Evolutionary conservation across 2,888 invertebrate genomes (phyloP).

Genomic region (Megamerina dolium): DNA sequence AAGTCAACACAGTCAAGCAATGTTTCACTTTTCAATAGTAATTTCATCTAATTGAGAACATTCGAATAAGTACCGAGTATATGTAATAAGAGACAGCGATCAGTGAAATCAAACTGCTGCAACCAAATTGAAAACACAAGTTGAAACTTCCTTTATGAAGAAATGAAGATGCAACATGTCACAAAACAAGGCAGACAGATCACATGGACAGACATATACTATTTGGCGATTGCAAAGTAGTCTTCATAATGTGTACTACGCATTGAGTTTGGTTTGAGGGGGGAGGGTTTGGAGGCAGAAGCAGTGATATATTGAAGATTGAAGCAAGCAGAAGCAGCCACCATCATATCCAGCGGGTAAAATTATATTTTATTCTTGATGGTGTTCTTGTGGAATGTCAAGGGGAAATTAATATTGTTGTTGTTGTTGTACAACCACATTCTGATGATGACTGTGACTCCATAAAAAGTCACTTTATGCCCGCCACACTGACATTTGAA

Average conservation of each 20-base stretch:
- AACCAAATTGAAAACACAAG: constrained; percentile 13
- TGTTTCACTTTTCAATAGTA: constrained; percentile 13
- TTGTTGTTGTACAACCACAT: background rate
- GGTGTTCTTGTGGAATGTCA: constrained; percentile 3
- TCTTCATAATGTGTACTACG: too few species aligned
- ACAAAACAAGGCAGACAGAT: too few species aligned
- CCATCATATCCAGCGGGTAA: too few species aligned
- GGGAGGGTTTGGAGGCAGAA: too few species aligned
- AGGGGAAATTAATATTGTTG: background rate
- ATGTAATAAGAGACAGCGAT: constrained; percentile 5
- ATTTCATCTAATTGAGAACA: constrained; percentile 31
- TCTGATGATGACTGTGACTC: constrained; percentile 14
- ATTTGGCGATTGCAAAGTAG: constrained; percentile 14
- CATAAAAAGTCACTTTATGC: constrained; percentile 27
- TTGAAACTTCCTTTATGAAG: constrained; percentile 20
- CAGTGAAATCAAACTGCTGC: too few species aligned
- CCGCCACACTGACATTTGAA: constrained; percentile 41
- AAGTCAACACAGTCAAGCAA: constrained; percentile 8
- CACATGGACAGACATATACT: too few species aligned
- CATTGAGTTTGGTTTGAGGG: too few species aligned
- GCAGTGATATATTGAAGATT: too few species aligned
- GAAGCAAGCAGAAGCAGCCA: too few species aligned
- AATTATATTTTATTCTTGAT: too few species aligned
- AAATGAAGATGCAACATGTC: constrained; percentile 4
- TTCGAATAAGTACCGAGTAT: constrained; percentile 6